A percentile compares a stretch with the other conserved stretches of the same genome.
Evolutionary conservation across 2,888 invertebrate genomes (phyloP).

Genomic region (Diadromus collaris): DNA sequence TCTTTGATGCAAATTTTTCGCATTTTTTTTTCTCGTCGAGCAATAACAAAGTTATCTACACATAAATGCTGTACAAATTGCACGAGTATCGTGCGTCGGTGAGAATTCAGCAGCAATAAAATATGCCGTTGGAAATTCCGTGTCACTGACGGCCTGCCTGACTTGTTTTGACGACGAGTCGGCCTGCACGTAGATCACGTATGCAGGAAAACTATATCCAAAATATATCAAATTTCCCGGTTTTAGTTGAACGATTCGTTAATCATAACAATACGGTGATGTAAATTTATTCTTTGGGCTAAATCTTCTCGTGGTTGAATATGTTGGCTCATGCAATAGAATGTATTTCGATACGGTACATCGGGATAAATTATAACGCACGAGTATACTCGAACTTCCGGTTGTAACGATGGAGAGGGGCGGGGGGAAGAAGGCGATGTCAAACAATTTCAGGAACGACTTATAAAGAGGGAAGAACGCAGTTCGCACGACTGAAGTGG

Average conservation of each 20-base stretch:
- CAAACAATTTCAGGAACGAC: conserved; percentile 58
- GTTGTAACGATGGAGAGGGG: conserved; percentile 6
- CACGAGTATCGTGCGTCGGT: conserved; percentile 3
- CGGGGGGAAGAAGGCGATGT: conserved; percentile 43
- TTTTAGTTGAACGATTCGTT: too few relatives aligned
- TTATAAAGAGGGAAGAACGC: conserved; percentile 62
- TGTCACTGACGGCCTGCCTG: not conserved
- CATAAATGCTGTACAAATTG: not conserved
- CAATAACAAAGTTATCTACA: not conserved
- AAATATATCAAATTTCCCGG: too few relatives aligned
- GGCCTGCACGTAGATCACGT: not conserved
- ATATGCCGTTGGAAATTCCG: not conserved
- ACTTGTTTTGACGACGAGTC: not conserved
- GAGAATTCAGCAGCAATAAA: not conserved
- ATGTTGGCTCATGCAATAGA: too few relatives aligned
- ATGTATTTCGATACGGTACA: not conserved
- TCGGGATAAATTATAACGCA: not conserved
- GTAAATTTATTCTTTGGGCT: not conserved
- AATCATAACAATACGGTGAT: too few relatives aligned
- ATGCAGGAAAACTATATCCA: not conserved
- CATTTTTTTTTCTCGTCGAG: not conserved
- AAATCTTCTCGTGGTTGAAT: too few relatives aligned
- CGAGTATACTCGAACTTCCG: not conserved
- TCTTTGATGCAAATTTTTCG: not conserved
- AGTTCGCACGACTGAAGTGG: conserved; percentile 68